Conservation (phyloP, 1,140 invertebrate species). For the Heliconius melpomene region DNA sequence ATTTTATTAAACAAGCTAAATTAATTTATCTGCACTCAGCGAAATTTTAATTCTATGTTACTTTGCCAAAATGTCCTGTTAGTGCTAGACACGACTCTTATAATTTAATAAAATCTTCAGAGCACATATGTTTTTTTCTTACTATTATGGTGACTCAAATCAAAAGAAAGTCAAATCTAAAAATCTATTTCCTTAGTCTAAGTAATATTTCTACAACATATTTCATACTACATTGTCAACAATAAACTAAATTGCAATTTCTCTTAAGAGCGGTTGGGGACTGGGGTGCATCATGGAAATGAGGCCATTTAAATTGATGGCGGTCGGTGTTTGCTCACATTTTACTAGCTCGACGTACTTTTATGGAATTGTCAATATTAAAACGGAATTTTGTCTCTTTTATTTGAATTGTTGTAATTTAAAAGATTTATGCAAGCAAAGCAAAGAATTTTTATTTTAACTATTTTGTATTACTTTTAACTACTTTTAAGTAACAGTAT, state of each 20-base stretch:
- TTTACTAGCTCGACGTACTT: no score
- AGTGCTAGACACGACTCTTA: no score
- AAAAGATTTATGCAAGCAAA: no score
- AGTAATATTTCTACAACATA: slow-evolving; percentile 13
- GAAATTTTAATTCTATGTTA: slow-evolving; percentile 26
- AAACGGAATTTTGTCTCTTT: no score
- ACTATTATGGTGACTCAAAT: no score
- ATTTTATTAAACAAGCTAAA: slow-evolving; percentile 32
- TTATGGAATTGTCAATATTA: no score
- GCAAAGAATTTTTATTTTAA: no score
- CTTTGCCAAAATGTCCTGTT: background rate
- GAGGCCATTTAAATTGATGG: slow-evolving; percentile 17
- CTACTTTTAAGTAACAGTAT: no score
- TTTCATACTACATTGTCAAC: slow-evolving; percentile 36
- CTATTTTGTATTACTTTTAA: no score
- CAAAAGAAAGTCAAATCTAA: background rate
- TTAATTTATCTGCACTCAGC: slow-evolving; percentile 22
- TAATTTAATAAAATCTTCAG: no score
- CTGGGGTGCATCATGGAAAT: slow-evolving; percentile 31
- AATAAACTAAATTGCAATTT: slow-evolving; percentile 40
- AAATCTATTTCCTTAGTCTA: background rate
- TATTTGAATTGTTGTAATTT: no score
- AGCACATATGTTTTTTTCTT: background rate
- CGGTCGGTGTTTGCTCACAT: no score
- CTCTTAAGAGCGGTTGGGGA: slow-evolving; percentile 27